Conservation (phyloP, 2,113 vertebrate genomes). For the Lanius collurio region DNA sequence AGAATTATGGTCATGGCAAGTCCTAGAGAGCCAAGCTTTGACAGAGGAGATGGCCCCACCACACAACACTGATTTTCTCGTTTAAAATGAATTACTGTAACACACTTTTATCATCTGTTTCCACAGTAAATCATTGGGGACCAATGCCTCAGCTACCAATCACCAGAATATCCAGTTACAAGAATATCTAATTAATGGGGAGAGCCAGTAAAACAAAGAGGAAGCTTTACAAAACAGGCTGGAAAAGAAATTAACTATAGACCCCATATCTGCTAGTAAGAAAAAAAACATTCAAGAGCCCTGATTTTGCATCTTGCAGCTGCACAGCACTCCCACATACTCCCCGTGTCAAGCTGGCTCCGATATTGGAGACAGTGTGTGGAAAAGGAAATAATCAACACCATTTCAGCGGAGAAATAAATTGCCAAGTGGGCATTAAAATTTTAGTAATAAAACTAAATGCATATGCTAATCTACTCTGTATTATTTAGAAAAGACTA, state of each 20-base stretch:
- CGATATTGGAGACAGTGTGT: slow-evolving; percentile 35
- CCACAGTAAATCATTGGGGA: background rate
- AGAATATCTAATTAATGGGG: slow-evolving; percentile 60
- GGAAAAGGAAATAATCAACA: slow-evolving; percentile 72
- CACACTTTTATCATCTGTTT: slow-evolving; percentile 32
- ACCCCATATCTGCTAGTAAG: slow-evolving; percentile 44
- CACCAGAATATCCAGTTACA: slow-evolving; percentile 53
- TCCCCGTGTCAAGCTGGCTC: slow-evolving; percentile 46
- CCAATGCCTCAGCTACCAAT: slow-evolving; percentile 19
- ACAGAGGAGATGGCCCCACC: background rate
- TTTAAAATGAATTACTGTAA: slow-evolving; percentile 6
- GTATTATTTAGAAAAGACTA: slow-evolving; percentile 75
- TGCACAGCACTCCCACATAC: slow-evolving; percentile 56
- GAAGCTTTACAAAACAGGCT: slow-evolving; percentile 50
- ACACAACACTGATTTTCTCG: background rate
- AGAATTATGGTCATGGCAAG: background rate
- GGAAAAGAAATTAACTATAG: slow-evolving; percentile 59
- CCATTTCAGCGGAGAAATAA: slow-evolving; percentile 67
- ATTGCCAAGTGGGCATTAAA: slow-evolving; percentile 75
- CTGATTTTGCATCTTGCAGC: slow-evolving; percentile 65
- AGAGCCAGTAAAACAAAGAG: slow-evolving; percentile 48
- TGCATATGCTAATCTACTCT: slow-evolving; percentile 76
- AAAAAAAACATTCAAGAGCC: slow-evolving; percentile 47
- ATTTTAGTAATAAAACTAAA: slow-evolving; percentile 77
- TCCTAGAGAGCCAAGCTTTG: background rate